Base-by-base conservation (phyloP, 30 jellyfish, hydroid and myxozoan genomes). In the Aurelia coerulea region DNA sequence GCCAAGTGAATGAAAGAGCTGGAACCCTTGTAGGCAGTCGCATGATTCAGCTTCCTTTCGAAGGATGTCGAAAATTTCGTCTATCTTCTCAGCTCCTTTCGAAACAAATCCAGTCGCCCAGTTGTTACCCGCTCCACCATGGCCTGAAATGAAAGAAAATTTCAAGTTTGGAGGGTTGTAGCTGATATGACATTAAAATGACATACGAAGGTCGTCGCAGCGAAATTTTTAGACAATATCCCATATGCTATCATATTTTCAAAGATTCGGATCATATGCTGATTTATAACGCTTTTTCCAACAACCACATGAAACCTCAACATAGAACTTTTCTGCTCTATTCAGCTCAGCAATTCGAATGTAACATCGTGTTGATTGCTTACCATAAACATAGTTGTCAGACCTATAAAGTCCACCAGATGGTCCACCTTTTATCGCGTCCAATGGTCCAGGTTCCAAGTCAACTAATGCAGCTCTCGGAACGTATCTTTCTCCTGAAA, bases 11-110 rank as follows among this genome's bases (percentile, higher is more conserved):
- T 96, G 99, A 56, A 88, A 73, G 69, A 96, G 68, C 78, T 90
- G 97, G 85, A 96, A 96, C 23, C 98, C 99, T 80, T 96, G 99
- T 60, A 96, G 65, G 54, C 99, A 90, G 84, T 96, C 97, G 63
- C 98, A 91, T 9, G 91, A 32, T 66, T 96, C 99, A 17, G 92
- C 97, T 77, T 96, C 99, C 59, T 83, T 90, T 74, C 99, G 97
- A 29, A 87, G 85, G 1, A 88, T 78, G 73, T 96, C 99, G 68
- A 96, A 76, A 15, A 91, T 78, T 39, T 83, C 79, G 53, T 90
- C 98, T 23, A 85, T 88, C 58, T 81, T 79, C 74, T 90, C 84
- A 31, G 97, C 97, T 19, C 98, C 98, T 32, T 83, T 69, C 1
- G 96, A 16, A 60, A 76, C 66, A 70, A 76, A 82, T 56, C 99